Base-by-base conservation (phyloP, 1,140 invertebrate genomes). In the Pseudomyrmex concolor region DNA sequence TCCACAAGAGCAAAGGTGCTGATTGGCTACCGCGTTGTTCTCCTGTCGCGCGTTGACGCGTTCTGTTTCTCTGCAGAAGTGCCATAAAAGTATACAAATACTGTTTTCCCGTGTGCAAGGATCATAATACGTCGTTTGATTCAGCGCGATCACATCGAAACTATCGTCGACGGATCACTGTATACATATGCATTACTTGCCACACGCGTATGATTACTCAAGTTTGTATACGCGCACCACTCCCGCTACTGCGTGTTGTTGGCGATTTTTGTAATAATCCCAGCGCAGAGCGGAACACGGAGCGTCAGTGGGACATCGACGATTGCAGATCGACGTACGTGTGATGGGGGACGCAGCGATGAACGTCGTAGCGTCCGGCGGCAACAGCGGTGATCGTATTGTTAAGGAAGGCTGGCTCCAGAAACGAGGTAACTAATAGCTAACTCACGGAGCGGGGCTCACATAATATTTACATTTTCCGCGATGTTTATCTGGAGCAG, bases 391-490 rank as follows among this genome's bases (percentile, higher is more conserved):
- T 86, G 90, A 93, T 82, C 93, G 91, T 86, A 93, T 97, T 85
- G 96, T 97, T 59, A 97, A 97, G 94, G 97, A 98, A 93, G 97
- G 97, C 83, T 97, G 97, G 97, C 95, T 98, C 60, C 96, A 96
- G 90, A 98, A 98, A 94, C 95, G 97, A 90, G 97, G 95, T 95
- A 92, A 34, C 34, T 34, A 34, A 34, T 34, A 34, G 5, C 68
- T 76, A 22, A 17, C 70, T 15, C 13, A 19, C 17, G n/a, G 8
- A 50, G 57, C 4, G n/a, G 74, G 13, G 63, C 54, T 88, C 71
- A 80, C 71, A 80, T 86, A 85, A 80, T 87, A 87, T 86, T 89
- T 89, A 73, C 60, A 22, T 88, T 83, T 71, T 17, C n/a, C 19
- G 17, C 43, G 10, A 70, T 77, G 73, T 77, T 77, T 67, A 67